A percentile compares a stretch with the other conserved stretches of the same genome.
These are phyloP conservation scores for Eristalinus aeneus DNA, from an alignment of 2,888 invertebrate species.

Conservation along the genomic window DNA sequence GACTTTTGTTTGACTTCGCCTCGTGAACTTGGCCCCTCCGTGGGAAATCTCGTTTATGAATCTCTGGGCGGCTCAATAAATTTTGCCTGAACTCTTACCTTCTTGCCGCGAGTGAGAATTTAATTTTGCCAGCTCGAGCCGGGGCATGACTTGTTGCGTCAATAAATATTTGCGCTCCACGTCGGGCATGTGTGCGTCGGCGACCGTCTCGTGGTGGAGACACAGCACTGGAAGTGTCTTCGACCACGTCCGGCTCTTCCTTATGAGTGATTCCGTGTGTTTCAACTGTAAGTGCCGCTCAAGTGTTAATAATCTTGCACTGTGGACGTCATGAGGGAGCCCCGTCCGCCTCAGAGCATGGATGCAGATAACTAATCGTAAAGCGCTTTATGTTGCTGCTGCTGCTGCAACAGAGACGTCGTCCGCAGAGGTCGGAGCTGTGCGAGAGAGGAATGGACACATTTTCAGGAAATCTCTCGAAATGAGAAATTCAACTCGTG, in stretches of 20 bases:
- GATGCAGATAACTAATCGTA: slow-evolving; percentile 63
- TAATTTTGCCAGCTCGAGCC: slow-evolving; percentile 37
- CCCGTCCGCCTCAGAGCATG: slow-evolving; percentile 11
- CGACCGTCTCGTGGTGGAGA: slow-evolving; percentile 21
- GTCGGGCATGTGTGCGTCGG: slow-evolving; percentile 1
- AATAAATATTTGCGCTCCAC: slow-evolving; percentile 53
- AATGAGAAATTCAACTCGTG: slow-evolving; percentile 67
- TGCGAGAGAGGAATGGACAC: slow-evolving; percentile 13
- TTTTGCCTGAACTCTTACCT: slow-evolving; percentile 48
- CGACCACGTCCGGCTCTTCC: slow-evolving; percentile 20
- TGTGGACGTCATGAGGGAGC: slow-evolving; percentile 42
- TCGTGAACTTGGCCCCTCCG: neutral
- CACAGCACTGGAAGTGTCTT: slow-evolving; percentile 26
- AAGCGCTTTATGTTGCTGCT: slow-evolving; percentile 45
- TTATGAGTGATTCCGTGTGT: slow-evolving; percentile 45
- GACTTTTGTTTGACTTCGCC: neutral
- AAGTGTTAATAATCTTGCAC: slow-evolving; percentile 64
- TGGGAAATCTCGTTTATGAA: slow-evolving; percentile 43
- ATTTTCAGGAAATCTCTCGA: slow-evolving; percentile 61
- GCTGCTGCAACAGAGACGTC: neutral
- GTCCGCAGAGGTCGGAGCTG: neutral
- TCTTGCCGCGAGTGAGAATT: slow-evolving; percentile 39
- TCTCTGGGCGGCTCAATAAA: slow-evolving; percentile 44
- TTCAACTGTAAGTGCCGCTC: slow-evolving; percentile 49
- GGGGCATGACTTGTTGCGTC: slow-evolving; percentile 57